These are phyloP conservation scores for Nanorana parkeri DNA, from an alignment of 2,113 vertebrate species.

Conservation along the genomic window DNA sequence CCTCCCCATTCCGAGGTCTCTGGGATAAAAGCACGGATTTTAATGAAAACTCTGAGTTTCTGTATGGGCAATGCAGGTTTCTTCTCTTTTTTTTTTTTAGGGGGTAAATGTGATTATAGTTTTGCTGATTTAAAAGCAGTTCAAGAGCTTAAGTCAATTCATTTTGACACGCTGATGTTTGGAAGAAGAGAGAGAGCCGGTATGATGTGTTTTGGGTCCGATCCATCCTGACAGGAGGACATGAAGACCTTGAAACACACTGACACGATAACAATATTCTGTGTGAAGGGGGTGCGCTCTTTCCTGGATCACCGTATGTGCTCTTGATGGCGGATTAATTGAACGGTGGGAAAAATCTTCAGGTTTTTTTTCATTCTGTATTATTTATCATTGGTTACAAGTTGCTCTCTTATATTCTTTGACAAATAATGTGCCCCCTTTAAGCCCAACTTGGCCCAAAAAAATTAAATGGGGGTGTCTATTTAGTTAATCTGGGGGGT, in stretches of 20 bases:
- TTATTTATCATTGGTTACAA: background rate
- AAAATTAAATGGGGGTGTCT: no score
- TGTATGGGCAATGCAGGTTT: conserved; percentile 4
- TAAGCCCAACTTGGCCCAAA: no score
- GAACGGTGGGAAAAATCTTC: background rate
- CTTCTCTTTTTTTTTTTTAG: no score
- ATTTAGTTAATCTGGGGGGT: no score
- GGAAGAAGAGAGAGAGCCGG: background rate
- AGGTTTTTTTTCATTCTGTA: background rate
- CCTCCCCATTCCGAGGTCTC: background rate
- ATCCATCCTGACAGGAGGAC: conserved; percentile 40
- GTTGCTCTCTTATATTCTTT: no score
- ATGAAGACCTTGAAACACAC: conserved; percentile 20
- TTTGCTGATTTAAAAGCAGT: conserved; percentile 39
- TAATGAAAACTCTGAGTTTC: conserved; percentile 27
- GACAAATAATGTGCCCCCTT: no score
- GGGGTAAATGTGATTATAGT: conserved; percentile 25
- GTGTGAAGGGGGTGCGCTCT: background rate
- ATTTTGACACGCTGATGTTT: conserved; percentile 24
- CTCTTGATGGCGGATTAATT: no score
- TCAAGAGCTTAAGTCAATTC: conserved; percentile 42
- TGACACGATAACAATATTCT: conserved; percentile 5
- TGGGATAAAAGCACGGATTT: conserved; percentile 19
- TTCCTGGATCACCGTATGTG: background rate
- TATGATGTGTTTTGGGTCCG: conserved; percentile 38